Evolutionary conservation across 2,113 vertebrate genomes (phyloP), one percentile per base, ranked within the genome.

Genomic region (Phylloscopus trochilus): DNA sequence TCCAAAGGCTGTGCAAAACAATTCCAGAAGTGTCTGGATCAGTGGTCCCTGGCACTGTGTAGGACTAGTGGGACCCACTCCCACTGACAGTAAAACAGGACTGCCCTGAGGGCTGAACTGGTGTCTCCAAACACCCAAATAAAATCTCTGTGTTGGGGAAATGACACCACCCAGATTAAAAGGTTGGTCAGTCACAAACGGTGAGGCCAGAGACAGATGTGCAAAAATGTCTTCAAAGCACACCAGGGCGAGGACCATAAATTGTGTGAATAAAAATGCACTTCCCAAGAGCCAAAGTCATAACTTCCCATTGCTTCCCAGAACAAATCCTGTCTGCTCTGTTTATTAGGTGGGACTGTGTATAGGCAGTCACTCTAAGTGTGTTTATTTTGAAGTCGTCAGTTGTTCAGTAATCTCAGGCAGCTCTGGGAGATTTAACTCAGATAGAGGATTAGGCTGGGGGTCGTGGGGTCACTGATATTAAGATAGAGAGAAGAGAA

Each of bases 331-430:
- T 14, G 58, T 95, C 92, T 96, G 92, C 90, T 91, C 4, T 97
- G 82, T 97, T 97, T 97, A 97, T 97, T 95, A 96, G 95, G 92
- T 95, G 95, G 94, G 86, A 94, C 80, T 94, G 77, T 90, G 78
- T 74, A 76, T 72, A 70, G 83, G 87, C 95, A 97, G 96, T 95
- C 18, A 0, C 74, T 96, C 68, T 70, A 68, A 96, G 91, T 51
- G 90, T 92, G 88, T 97, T 97, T 97, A 90, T 96, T 97, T 97
- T 97, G 87, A 96, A 96, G 93, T 91, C 90, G 83, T 89, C 92
- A 83, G 87, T 90, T 80, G 67, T 89, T 92, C 59, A 64, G 92
- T 94, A 93, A 95, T 95, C 94, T 95, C 63, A 16, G 80, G 86
- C 94, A 94, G 94, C 92, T 96, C 94, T 87, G 95, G 95, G 95